Evolutionary conservation across 2,888 invertebrate genomes (phyloP).

Genomic region (Cylloceria caligata): DNA sequence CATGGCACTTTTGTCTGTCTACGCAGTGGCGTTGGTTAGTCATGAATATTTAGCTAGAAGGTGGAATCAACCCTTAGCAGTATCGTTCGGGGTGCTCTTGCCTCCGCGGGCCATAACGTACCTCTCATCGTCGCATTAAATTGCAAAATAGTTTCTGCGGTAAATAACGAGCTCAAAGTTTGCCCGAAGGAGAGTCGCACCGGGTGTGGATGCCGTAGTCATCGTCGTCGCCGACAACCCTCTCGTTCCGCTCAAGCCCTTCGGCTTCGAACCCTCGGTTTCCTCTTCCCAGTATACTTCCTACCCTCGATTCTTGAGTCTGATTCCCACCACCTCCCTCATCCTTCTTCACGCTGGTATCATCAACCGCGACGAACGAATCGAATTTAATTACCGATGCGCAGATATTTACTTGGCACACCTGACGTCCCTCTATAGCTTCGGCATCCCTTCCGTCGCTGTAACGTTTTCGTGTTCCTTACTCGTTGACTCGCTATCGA

Average conservation of each 20-base stretch:
- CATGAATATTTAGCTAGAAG: background rate
- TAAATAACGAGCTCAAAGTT: slow-evolving; percentile 79
- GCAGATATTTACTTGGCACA: slow-evolving; percentile 76
- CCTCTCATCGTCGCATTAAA: slow-evolving; percentile 72
- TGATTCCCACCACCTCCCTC: slow-evolving; percentile 29
- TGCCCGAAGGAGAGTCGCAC: slow-evolving; percentile 63
- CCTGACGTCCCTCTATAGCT: slow-evolving; percentile 49
- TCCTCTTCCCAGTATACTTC: background rate
- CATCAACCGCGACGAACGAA: slow-evolving; percentile 63
- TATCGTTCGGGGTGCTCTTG: background rate
- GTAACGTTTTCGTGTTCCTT: slow-evolving; percentile 34
- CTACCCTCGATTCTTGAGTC: slow-evolving; percentile 1
- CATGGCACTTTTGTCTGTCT: no score
- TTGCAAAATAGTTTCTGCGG: slow-evolving; percentile 79
- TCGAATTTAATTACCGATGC: slow-evolving; percentile 80
- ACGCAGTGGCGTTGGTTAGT: background rate
- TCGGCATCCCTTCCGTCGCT: slow-evolving; percentile 10
- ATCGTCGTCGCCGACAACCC: slow-evolving; percentile 55
- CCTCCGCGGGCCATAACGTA: slow-evolving; percentile 1
- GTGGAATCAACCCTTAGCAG: slow-evolving; percentile 4
- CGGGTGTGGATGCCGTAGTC: slow-evolving; percentile 44
- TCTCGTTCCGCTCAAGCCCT: slow-evolving; percentile 39
- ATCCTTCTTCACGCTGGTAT: slow-evolving; percentile 18
- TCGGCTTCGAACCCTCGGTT: slow-evolving; percentile 19
- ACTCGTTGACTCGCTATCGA: slow-evolving; percentile 27